Evolutionary conservation across 2,113 vertebrate genomes (phyloP).

Genomic region (Tringa solitaria): DNA sequence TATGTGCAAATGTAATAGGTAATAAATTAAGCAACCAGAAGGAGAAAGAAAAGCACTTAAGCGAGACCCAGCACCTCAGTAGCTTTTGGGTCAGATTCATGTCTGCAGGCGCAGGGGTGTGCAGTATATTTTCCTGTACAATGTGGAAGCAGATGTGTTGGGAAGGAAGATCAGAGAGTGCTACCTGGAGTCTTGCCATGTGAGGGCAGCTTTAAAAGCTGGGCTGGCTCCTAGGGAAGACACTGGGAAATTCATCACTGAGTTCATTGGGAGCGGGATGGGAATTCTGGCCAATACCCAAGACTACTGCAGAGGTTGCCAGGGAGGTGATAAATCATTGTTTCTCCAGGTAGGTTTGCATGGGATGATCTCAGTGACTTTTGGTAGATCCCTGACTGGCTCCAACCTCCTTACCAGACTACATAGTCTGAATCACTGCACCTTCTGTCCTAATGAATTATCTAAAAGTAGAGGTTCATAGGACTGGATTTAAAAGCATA

Average conservation of each 20-base stretch:
- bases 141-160: constrained; percentile 34
- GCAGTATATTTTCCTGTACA: background rate
- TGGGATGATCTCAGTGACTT: background rate
- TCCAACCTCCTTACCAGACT: background rate
- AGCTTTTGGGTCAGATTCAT: constrained; percentile 17
- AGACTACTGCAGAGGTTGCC: background rate
- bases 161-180: background rate
- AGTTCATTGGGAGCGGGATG: background rate
- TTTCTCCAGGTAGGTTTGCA: background rate
- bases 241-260: background rate
- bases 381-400: background rate
- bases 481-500: background rate
- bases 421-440: background rate
- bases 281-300: background rate
- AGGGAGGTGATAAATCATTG: background rate
- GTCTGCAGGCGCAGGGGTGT: background rate
- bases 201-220: constrained; percentile 16
- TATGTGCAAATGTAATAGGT: background rate
- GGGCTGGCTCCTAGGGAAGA: background rate
- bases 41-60: background rate
- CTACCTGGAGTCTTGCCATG: constrained; percentile 28
- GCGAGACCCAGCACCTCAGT: background rate
- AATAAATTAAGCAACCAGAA: constrained; percentile 25
- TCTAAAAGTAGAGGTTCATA: background rate
- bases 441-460: background rate